These are phyloP conservation scores for Drosophila eohydei DNA, from an alignment of 2,888 invertebrate species.

Conservation along the genomic window DNA sequence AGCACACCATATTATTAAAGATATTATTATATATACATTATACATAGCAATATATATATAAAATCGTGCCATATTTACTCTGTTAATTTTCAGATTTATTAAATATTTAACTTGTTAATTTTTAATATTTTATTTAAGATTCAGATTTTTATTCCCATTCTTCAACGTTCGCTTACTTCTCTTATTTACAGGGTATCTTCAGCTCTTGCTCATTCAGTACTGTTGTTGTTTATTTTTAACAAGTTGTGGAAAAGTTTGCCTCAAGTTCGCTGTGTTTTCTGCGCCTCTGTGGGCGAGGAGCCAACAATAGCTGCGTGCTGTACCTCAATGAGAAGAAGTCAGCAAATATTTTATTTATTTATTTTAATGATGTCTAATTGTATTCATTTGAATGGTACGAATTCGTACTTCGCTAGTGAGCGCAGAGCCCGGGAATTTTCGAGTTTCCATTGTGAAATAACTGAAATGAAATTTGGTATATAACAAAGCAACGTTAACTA, in stretches of 20 bases:
- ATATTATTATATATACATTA: too few relatives aligned
- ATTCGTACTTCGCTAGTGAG: background rate
- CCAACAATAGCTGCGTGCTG: background rate
- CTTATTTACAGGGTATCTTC: background rate
- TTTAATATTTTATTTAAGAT: background rate
- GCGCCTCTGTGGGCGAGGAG: background rate
- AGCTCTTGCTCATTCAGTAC: background rate
- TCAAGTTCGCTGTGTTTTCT: slow-evolving; percentile 22
- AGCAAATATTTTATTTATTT: slow-evolving; percentile 6
- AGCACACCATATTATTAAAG: too few relatives aligned
- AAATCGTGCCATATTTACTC: too few relatives aligned
- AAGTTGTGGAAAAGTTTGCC: slow-evolving; percentile 51
- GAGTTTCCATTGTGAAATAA: background rate
- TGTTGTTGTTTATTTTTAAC: slow-evolving; percentile 9
- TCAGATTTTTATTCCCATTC: background rate
- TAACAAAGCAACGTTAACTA: background rate
- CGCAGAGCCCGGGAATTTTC: background rate
- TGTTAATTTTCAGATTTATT: background rate
- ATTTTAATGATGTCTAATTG: background rate
- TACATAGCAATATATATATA: too few relatives aligned
- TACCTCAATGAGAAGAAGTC: background rate
- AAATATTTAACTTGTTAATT: rapidly evolving
- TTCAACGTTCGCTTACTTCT: background rate
- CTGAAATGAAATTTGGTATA: background rate
- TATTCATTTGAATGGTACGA: background rate